Evolutionary conservation across 1,140 invertebrate species (phyloP).

Genomic region (Arctopsyche grandis): DNA sequence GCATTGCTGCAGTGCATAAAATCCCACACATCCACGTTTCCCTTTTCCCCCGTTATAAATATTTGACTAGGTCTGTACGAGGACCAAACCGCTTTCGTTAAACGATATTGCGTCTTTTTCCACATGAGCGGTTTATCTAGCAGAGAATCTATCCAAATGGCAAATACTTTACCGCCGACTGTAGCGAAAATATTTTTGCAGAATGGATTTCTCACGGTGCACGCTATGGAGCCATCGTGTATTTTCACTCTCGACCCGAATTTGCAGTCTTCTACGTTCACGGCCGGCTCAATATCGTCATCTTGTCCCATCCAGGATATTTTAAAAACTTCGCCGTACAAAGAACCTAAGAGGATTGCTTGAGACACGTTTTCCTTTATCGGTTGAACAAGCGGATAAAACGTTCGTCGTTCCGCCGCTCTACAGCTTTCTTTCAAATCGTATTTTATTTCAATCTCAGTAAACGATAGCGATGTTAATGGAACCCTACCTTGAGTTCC

Average conservation of each 20-base stretch:
- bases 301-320: conserved; percentile 71
- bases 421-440: conserved; percentile 62
- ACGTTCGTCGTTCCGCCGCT: conserved; percentile 62
- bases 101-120: conserved; percentile 63
- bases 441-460: conserved; percentile 58
- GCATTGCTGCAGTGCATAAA: conserved; percentile 66
- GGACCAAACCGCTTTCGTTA: conserved; percentile 68
- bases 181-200: conserved; percentile 67
- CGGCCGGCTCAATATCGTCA: conserved; percentile 67
- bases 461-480: conserved; percentile 59
- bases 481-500: conserved; percentile 60
- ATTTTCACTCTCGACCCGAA: conserved; percentile 65
- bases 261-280: conserved; percentile 67
- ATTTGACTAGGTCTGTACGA: conserved; percentile 63
- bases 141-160: conserved; percentile 68
- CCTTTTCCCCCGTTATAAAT: conserved; percentile 65
- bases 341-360: conserved; percentile 60
- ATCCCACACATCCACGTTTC: conserved; percentile 70
- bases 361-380: conserved; percentile 58
- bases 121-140: conserved; percentile 66
- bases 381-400: not conserved
- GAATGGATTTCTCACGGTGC: conserved; percentile 68
- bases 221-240: conserved; percentile 74
- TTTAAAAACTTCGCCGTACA: conserved; percentile 66
- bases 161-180: conserved; percentile 69